phyloP scores from a whole-genome alignment of 2,888 invertebrate species.

The Eumerus sabulonum region DNA sequence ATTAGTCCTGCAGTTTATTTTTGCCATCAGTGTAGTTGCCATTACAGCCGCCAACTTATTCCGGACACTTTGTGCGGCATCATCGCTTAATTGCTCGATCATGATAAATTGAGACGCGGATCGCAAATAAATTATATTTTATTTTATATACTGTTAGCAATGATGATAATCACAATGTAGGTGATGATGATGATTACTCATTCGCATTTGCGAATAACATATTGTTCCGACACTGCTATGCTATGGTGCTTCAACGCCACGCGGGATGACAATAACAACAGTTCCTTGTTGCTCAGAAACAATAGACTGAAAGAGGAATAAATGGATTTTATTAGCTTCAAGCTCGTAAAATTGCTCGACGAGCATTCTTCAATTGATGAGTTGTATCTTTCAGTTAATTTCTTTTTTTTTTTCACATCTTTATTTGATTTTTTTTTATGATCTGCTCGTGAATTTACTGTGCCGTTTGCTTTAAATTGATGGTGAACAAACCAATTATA shows the following conservation, averaged over 20 bases:
- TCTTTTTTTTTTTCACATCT: too few species aligned
- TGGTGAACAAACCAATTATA: too few species aligned
- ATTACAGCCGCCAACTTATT: constrained; percentile 22
- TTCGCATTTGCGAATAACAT: constrained; percentile 20
- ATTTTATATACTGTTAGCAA: constrained; percentile 13
- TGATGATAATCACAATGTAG: constrained; percentile 7
- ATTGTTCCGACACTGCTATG: background rate
- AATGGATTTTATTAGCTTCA: background rate
- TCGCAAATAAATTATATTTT: constrained; percentile 61
- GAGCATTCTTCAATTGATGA: too few species aligned
- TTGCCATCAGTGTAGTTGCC: constrained; percentile 5
- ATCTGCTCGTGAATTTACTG: background rate
- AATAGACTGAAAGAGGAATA: background rate
- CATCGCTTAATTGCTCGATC: constrained; percentile 63
- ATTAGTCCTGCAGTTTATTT: constrained; percentile 29
- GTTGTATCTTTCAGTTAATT: too few species aligned
- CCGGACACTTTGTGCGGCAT: constrained; percentile 34
- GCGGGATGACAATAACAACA: too few species aligned
- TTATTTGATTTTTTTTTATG: too few species aligned
- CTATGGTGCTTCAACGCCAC: too few species aligned
- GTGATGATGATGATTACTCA: constrained; percentile 52
- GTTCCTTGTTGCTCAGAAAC: too few species aligned
- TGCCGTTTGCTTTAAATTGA: too few species aligned
- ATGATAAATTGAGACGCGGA: constrained; percentile 68
- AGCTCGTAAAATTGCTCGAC: background rate